Conservation (phyloP, 2,113 vertebrate species). For the Hydrolagus affinis region DNA sequence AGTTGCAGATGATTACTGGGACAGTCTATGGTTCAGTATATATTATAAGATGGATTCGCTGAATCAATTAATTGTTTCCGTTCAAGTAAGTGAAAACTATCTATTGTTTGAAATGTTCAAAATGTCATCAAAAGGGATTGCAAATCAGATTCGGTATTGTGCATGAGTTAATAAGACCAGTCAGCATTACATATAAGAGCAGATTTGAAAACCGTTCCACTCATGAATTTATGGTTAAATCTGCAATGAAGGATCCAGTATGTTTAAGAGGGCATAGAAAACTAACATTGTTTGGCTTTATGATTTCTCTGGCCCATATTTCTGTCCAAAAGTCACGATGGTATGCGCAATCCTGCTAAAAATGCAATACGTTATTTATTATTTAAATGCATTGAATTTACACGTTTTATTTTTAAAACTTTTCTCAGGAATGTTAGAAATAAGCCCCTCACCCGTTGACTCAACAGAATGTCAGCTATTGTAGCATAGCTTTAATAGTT, state of each 20-base stretch:
- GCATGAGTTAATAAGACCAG: background rate
- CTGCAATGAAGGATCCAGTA: background rate
- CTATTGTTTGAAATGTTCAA: background rate
- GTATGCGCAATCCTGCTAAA: background rate
- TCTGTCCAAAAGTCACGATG: background rate
- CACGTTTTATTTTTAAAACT: too few relatives aligned
- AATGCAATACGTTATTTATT: too few relatives aligned
- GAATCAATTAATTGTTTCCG: too few relatives aligned
- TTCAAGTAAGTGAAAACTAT: too few relatives aligned
- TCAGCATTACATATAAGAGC: background rate
- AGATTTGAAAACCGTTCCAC: background rate
- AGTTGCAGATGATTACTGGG: constrained; percentile 10
- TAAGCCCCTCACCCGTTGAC: background rate
- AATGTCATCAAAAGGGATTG: background rate
- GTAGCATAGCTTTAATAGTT: background rate
- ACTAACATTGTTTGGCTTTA: background rate
- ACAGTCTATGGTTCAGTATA: background rate
- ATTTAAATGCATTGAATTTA: too few relatives aligned
- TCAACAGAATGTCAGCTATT: background rate
- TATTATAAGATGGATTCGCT: background rate
- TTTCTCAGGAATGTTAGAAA: background rate
- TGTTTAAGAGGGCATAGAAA: background rate
- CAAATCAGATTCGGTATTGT: background rate
- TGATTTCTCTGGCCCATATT: background rate
- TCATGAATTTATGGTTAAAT: background rate